A percentile compares a stretch with the other conserved stretches of the same genome.
phyloP scores from a whole-genome alignment of 2,797 vertebrate genomes.

The Helarctos malayanus region DNA sequence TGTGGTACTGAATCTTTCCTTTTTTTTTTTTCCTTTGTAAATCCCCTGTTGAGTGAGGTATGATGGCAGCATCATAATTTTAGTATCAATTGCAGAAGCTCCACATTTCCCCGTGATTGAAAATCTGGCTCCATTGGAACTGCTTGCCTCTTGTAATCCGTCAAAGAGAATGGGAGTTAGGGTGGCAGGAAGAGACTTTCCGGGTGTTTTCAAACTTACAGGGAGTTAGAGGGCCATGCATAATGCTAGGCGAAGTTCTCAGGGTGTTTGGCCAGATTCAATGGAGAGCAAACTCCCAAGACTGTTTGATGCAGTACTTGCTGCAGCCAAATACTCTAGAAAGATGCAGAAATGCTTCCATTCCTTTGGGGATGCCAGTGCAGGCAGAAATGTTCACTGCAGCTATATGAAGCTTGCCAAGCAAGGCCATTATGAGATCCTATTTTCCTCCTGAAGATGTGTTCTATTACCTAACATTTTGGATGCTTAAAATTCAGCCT shows the following conservation, averaged over 20 bases:
- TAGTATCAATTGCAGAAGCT: slow-evolving; percentile 78
- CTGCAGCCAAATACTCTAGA: slow-evolving; percentile 58
- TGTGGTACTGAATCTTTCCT: slow-evolving; percentile 54
- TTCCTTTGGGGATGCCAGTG: not conserved
- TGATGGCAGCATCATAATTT: slow-evolving; percentile 74
- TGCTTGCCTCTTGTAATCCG: slow-evolving; percentile 63
- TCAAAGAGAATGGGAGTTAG: slow-evolving; percentile 68
- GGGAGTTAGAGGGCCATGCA: slow-evolving; percentile 55
- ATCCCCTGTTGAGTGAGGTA: slow-evolving; percentile 72
- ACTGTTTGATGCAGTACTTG: slow-evolving; percentile 58
- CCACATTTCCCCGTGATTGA: slow-evolving; percentile 79
- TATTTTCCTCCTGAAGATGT: slow-evolving; percentile 68
- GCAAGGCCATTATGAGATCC: slow-evolving; percentile 1
- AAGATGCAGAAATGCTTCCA: slow-evolving; percentile 56
- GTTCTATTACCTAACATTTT: slow-evolving; percentile 48
- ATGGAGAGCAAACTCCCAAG: slow-evolving; percentile 23
- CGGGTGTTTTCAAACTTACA: slow-evolving; percentile 68
- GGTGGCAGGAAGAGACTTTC: slow-evolving; percentile 74
- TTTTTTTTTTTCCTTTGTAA: slow-evolving; percentile 67
- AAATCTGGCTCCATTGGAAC: slow-evolving; percentile 66
- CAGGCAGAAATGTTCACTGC: slow-evolving; percentile 34
- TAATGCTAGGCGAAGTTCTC: slow-evolving; percentile 66
- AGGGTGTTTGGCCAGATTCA: not conserved
- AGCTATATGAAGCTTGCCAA: not conserved
- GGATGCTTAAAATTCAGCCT: slow-evolving; percentile 64